These are phyloP conservation scores for Rhinophrynus dorsalis DNA, from an alignment of 2,797 vertebrate genomes.

Conservation along the genomic window DNA sequence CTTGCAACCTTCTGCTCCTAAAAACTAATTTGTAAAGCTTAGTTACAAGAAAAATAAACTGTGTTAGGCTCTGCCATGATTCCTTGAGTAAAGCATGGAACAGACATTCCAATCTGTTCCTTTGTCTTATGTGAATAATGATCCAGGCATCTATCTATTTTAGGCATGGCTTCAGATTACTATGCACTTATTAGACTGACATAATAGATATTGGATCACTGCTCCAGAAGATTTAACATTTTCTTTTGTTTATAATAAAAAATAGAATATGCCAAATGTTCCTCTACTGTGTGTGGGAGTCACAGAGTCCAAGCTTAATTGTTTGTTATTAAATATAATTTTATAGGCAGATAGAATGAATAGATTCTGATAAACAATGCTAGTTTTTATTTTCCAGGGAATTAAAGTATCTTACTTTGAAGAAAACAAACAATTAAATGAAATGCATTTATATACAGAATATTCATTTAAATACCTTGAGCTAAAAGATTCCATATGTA, in stretches of 20 bases:
- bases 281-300: conserved; percentile 3
- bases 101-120: conserved; percentile 13
- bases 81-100: not conserved
- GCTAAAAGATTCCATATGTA: too few relatives aligned
- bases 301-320: not conserved
- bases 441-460: too few relatives aligned
- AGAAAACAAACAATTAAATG: too few relatives aligned
- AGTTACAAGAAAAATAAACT: conserved; percentile 30
- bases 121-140: conserved; percentile 12
- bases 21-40: conserved; percentile 25
- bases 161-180: conserved; percentile 1
- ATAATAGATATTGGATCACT: conserved; percentile 22
- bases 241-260: conserved; percentile 19
- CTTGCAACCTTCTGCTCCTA: conserved; percentile 14
- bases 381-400: too few relatives aligned
- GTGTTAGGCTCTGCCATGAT: not conserved
- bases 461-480: too few relatives aligned
- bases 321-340: conserved; percentile 4
- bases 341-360: not conserved
- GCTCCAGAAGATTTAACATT: not conserved
- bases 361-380: too few relatives aligned
- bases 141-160: not conserved
- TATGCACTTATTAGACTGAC: conserved; percentile 23
- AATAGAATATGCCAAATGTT: conserved; percentile 5
- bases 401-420: too few relatives aligned